Evolutionary conservation across 2,113 vertebrate species (phyloP).

Genomic region (Meleagris gallopavo): DNA sequence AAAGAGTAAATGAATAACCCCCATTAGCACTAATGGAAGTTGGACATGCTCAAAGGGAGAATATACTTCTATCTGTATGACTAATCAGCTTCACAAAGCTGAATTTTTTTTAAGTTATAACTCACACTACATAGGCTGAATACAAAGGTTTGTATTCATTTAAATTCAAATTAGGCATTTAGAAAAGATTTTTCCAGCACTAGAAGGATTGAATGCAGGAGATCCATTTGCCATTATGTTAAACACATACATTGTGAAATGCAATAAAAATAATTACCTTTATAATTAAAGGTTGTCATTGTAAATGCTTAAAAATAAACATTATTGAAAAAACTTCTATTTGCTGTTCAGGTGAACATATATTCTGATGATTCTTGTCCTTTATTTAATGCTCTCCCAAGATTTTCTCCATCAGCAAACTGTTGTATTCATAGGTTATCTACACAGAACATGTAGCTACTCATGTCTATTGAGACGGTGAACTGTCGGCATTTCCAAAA

Average conservation of each 20-base stretch:
- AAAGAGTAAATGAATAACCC: conserved; percentile 36
- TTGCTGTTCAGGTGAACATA: not conserved
- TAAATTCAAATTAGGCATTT: conserved; percentile 61
- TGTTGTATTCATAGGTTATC: not conserved
- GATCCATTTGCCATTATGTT: conserved; percentile 33
- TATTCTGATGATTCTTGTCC: not conserved
- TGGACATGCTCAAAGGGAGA: conserved; percentile 41
- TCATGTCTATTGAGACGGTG: not conserved
- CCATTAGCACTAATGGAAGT: conserved; percentile 65
- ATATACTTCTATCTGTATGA: conserved; percentile 39
- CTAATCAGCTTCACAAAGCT: conserved; percentile 62
- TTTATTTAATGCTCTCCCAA: not conserved
- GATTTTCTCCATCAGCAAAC: not conserved
- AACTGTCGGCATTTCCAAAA: not conserved
- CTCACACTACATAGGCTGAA: not conserved
- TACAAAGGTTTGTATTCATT: conserved; percentile 65
- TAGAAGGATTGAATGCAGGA: not conserved
- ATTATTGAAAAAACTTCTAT: not conserved
- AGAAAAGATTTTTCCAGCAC: conserved; percentile 29
- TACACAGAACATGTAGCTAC: not conserved
- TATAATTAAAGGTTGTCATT: conserved; percentile 50
- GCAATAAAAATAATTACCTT: conserved; percentile 53
- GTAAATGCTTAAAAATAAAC: not conserved
- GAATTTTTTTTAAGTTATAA: conserved; percentile 50
- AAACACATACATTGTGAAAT: conserved; percentile 13